A percentile compares a stretch with the other conserved stretches of the same genome.
phyloP scores from a whole-genome alignment of 2,113 vertebrate species.

The Microcebus griseorufus region DNA sequence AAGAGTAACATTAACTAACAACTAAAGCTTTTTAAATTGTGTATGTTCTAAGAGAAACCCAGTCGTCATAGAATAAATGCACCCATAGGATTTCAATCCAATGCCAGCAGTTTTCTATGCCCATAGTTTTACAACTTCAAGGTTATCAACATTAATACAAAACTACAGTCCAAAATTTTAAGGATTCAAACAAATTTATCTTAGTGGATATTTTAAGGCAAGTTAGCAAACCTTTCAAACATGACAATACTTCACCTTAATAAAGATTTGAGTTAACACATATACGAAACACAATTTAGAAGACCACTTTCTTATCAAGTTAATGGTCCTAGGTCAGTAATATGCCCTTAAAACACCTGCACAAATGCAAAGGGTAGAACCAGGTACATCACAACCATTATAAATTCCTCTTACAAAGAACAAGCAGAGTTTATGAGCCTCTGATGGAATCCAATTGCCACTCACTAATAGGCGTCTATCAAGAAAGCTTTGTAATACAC shows the following conservation, averaged over 20 bases:
- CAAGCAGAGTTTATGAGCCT: neutral
- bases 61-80: neutral
- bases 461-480: neutral
- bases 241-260: neutral
- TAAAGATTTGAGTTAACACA: neutral
- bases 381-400: neutral
- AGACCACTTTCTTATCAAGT: neutral
- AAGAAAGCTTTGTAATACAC: neutral
- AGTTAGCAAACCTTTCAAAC: neutral
- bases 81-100: neutral
- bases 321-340: neutral
- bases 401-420: neutral
- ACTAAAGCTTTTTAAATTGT: neutral
- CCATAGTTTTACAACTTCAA: neutral
- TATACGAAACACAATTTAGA: neutral
- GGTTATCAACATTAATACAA: neutral
- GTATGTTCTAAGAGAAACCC: neutral
- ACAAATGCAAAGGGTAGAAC: neutral
- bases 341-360: neutral
- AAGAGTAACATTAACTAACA: conserved; percentile 22
- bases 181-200: neutral
- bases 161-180: neutral
- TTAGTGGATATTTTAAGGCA: neutral
- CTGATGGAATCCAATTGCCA: neutral
- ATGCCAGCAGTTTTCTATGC: neutral